Conservation (phyloP, 2,113 vertebrate species). For the Hippolais icterina region DNA sequence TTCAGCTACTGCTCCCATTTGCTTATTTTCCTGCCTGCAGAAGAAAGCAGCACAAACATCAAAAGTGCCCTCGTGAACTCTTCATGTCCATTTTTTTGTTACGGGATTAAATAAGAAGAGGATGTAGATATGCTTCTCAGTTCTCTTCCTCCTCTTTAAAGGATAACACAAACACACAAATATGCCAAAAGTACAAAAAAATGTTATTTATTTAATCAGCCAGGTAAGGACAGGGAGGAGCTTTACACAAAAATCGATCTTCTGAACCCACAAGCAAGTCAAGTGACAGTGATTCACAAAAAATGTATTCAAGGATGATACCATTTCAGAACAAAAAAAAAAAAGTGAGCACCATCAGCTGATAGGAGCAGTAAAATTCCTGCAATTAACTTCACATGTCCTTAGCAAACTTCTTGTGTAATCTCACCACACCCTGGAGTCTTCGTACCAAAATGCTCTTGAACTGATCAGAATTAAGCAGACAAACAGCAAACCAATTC, state of each 20-base stretch:
- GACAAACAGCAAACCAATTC: not conserved
- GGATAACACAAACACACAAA: slow-evolving; percentile 18
- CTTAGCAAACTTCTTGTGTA: not conserved
- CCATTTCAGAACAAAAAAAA: not conserved
- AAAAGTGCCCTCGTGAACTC: slow-evolving; percentile 9
- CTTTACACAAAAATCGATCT: not conserved
- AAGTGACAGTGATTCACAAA: not conserved
- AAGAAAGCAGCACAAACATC: not conserved
- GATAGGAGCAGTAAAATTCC: not conserved
- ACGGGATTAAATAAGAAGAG: not conserved
- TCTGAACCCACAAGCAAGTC: not conserved
- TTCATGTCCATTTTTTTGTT: not conserved
- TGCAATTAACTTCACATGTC: not conserved
- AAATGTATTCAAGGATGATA: not conserved
- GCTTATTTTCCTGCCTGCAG: not conserved
- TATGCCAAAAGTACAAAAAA: slow-evolving; percentile 31
- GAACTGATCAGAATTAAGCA: not conserved
- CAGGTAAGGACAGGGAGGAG: not conserved
- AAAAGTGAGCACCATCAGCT: not conserved
- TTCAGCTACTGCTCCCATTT: not conserved
- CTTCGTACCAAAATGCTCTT: not conserved
- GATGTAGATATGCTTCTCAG: not conserved
- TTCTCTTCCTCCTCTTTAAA: not conserved
- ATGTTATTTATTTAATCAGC: not conserved
- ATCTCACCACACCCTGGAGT: not conserved